Base-by-base conservation (phyloP, 2,888 invertebrate genomes). In the Drosophila tanythrix region DNA sequence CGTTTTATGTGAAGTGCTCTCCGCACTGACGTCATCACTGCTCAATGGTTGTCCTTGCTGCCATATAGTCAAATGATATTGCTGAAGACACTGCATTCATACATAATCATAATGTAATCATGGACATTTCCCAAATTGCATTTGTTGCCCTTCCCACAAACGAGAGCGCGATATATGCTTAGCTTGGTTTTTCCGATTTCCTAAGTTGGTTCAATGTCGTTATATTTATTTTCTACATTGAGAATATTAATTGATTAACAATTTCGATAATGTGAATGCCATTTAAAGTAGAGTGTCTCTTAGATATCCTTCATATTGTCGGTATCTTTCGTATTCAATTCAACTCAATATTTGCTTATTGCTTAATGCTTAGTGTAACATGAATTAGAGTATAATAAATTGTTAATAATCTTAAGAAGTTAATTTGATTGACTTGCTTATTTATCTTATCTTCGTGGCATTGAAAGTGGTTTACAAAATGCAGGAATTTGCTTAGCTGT, bases 1-100 rank as follows among this genome's bases (percentile, higher is more conserved):
- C 89, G 69, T 76, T 83, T 83, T 88, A 72, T 81, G 78, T 87
- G 74, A 72, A 81, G 84, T 76, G 79, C 74, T 70, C 46, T 74
- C 48, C 59, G 66, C 67, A 69, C 73, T 84, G 89, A 76, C 73
- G 74, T 75, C 85, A 82, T 59, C 64, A 25, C 57, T 67, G 67
- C 60, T 52, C 46, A 46, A 36, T 61, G 15, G 25, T 8, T 46
- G 64, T n/a, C 18, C 29, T 29, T 18, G 40, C 57, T 40, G 13
- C 10, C 15, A 38, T 5, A 15, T 21, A 31, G 50, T 58, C 55
- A 56, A 59, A 57, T 56, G 46, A 61, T 64, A 62, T 18, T 27
- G 40, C 38, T 29, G n/a, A 61, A 38, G 40, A 51, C 33, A 58
- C 36, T 59, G 60, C 57, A 65, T 31, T 35, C 33, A 13, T 27